These are phyloP conservation scores for Eubasilissa splendida DNA, from an alignment of 2,888 invertebrate species.

Conservation along the genomic window DNA sequence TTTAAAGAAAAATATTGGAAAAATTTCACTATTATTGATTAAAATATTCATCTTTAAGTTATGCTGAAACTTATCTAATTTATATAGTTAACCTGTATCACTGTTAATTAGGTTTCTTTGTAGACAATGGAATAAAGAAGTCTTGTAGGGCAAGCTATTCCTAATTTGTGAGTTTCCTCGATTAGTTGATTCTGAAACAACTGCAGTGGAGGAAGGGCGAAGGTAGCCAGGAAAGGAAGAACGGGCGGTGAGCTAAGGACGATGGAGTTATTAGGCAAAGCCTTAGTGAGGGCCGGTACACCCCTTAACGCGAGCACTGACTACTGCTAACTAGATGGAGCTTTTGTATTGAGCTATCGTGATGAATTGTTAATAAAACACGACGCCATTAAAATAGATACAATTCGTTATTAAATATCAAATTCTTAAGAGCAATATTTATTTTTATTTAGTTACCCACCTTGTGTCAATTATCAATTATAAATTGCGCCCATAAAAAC, in stretches of 20 bases:
- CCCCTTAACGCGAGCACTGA: constrained; percentile 1
- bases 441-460: too few species aligned
- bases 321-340: background rate
- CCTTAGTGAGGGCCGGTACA: constrained; percentile 13
- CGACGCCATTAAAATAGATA: too few species aligned
- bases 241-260: constrained; percentile 7
- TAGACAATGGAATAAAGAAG: constrained; percentile 32
- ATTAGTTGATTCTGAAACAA: constrained; percentile 16
- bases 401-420: too few species aligned
- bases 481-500: too few species aligned
- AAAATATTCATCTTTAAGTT: too few species aligned
- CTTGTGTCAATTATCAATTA: too few species aligned
- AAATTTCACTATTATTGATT: too few species aligned
- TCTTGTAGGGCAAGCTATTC: constrained; percentile 35
- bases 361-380: too few species aligned
- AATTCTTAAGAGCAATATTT: too few species aligned
- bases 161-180: constrained; percentile 42
- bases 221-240: constrained; percentile 13
- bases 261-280: constrained; percentile 49
- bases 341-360: background rate
- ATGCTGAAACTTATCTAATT: too few species aligned
- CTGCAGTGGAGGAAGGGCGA: constrained; percentile 1
- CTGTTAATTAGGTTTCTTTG: constrained; percentile 7
- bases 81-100: background rate
- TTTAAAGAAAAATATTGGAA: too few species aligned